Evolutionary conservation across 2,797 vertebrate genomes (phyloP).

Genomic region (Leucoraja ocellata): DNA sequence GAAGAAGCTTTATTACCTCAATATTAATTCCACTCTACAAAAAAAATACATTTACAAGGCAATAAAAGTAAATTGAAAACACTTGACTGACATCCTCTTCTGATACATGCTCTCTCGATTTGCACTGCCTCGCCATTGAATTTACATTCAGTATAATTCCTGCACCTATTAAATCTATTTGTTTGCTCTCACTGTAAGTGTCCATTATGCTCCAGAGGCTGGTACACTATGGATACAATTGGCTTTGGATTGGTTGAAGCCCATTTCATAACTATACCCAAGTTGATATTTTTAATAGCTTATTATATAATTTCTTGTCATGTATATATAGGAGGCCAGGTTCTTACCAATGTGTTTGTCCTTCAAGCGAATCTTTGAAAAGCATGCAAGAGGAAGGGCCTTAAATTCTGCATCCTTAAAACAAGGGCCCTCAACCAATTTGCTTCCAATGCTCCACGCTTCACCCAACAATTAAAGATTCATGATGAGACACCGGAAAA

Average conservation of each 20-base stretch:
- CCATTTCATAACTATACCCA: neutral
- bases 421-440: too few relatives aligned
- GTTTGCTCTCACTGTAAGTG: neutral
- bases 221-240: too few relatives aligned
- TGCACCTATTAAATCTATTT: neutral
- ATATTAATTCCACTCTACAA: constrained; percentile 29
- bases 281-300: neutral
- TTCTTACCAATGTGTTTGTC: too few relatives aligned
- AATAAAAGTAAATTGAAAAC: constrained; percentile 33
- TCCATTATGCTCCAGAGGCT: neutral
- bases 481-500: too few relatives aligned
- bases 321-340: too few relatives aligned
- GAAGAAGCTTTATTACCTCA: constrained; percentile 20
- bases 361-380: too few relatives aligned
- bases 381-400: too few relatives aligned
- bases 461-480: too few relatives aligned
- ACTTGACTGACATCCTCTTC: neutral
- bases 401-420: too few relatives aligned
- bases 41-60: constrained; percentile 24
- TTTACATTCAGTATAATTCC: neutral
- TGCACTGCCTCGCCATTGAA: neutral
- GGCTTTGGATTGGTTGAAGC: neutral
- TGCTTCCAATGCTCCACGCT: too few relatives aligned
- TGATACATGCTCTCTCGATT: neutral
- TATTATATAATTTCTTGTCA: too few relatives aligned